phyloP scores from a whole-genome alignment of 2,888 invertebrate species.

The Stegana nigrithorax region DNA sequence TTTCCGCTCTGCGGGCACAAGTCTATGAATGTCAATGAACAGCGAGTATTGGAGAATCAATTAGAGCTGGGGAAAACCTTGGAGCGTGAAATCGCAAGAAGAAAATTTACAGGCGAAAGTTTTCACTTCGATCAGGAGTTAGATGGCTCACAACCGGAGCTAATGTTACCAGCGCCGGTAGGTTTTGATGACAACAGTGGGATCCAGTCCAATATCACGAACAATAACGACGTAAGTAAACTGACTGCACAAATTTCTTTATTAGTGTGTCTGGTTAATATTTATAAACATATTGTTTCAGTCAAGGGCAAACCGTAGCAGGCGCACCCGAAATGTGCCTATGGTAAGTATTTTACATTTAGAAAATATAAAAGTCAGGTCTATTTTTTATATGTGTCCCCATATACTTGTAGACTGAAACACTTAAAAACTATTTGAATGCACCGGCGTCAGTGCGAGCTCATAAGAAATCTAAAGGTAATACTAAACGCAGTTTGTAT shows the following conservation, averaged over 20 bases:
- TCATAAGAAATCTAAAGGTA: too few species aligned
- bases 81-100: too few species aligned
- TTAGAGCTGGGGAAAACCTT: conserved; percentile 38
- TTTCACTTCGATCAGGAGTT: not conserved
- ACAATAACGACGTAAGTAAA: not conserved
- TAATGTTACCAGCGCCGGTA: not conserved
- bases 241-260: too few species aligned
- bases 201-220: not conserved
- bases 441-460: conserved; percentile 7
- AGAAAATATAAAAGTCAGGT: not conserved
- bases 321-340: not conserved
- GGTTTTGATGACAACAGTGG: not conserved
- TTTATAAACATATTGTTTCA: not conserved
- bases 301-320: not conserved
- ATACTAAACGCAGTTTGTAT: conserved; percentile 37
- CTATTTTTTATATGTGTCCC: not conserved
- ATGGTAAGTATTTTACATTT: conserved; percentile 12
- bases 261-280: too few species aligned
- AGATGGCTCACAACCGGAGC: not conserved
- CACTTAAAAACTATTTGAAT: conserved; percentile 27
- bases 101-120: too few species aligned
- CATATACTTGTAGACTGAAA: conserved; percentile 24
- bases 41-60: conserved; percentile 32
- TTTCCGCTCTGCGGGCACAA: conserved; percentile 36
- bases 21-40: not conserved